Evolutionary conservation across 2,797 vertebrate genomes (phyloP), one percentile per base, ranked within the genome.

Genomic region (Denticeps clupeoides): DNA sequence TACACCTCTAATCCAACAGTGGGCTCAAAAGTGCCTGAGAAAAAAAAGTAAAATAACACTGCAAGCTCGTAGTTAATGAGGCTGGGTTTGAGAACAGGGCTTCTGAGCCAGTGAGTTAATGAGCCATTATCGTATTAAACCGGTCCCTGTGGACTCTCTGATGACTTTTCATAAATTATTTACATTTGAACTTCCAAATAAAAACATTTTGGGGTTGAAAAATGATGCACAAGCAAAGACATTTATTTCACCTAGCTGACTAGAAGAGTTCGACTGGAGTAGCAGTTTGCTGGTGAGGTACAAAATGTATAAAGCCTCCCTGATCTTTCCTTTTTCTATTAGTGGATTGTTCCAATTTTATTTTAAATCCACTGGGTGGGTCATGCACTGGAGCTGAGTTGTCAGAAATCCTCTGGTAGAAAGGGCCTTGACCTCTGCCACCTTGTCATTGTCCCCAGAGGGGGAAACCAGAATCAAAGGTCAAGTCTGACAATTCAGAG

Each of bases 91-190:
- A 27, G 47, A 28, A 46, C 18, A 41, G 10, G 41, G 15, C 25
- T 21, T 32, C 6, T 47, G 19, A 47, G 32, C 28, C 26, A 7
- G 35, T 21, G 26, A 43, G 27, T 32, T 54, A 57, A 62, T 51
- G 55, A 58, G 37, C 31, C 47, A 57, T 55, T 55, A 58, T 38
- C 33, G 51, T 49, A 47, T 48, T 49, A 49, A 48, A 48, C 24
- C 31, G 10, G 44, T 40, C 33, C 50, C 45, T 13, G 7, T 52
- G 29, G 31, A 44, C 7, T 26, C 28, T 19, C 19, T 13, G 31
- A 21, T 40, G 37, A 32, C 29, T 51, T 55, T 50, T 41, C 21
- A 22, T 41, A 27, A 44, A 47, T 58, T 50, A 54, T 62, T 62
- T 51, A 54, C 41, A 51, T 54, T 28, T 62, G 47, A 47, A 47